Evolutionary conservation across 2,888 invertebrate genomes (phyloP).

Genomic region (Tricholauxania praeusta): DNA sequence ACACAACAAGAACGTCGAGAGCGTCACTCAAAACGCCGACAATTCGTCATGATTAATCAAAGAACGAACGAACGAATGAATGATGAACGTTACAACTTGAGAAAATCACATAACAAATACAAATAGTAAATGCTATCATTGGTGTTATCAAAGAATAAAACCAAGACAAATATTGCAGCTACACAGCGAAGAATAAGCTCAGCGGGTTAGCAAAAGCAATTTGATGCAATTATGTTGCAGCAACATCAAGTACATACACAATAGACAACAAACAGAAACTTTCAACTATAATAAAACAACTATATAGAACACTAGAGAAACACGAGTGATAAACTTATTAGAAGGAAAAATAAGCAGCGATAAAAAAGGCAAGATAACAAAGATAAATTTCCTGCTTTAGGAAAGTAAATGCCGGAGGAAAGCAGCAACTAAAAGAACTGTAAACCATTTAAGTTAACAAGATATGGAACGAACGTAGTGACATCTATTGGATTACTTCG

Average conservation of each 20-base stretch:
- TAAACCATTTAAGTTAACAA: conserved; percentile 1
- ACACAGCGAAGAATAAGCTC: neutral
- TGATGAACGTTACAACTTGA: neutral
- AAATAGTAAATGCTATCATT: too few relatives aligned
- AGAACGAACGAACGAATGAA: neutral
- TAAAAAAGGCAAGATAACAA: neutral
- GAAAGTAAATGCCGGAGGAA: neutral
- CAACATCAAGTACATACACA: neutral
- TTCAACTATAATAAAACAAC: neutral
- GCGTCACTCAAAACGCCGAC: neutral
- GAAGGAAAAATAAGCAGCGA: neutral
- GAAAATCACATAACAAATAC: too few relatives aligned
- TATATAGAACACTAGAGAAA: conserved; percentile 8
- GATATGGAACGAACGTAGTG: neutral
- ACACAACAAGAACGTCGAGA: neutral
- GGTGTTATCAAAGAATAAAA: too few relatives aligned
- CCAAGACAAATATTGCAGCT: neutral
- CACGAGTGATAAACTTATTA: neutral
- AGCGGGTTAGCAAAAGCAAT: neutral
- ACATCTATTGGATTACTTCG: conserved; percentile 5
- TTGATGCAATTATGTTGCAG: conserved; percentile 14
- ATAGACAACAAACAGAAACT: neutral
- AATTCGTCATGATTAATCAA: conserved; percentile 22
- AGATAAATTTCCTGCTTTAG: conserved; percentile 5
- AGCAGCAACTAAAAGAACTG: neutral